phyloP scores from a whole-genome alignment of 2,888 invertebrate genomes.

The Mythimna ferrago region DNA sequence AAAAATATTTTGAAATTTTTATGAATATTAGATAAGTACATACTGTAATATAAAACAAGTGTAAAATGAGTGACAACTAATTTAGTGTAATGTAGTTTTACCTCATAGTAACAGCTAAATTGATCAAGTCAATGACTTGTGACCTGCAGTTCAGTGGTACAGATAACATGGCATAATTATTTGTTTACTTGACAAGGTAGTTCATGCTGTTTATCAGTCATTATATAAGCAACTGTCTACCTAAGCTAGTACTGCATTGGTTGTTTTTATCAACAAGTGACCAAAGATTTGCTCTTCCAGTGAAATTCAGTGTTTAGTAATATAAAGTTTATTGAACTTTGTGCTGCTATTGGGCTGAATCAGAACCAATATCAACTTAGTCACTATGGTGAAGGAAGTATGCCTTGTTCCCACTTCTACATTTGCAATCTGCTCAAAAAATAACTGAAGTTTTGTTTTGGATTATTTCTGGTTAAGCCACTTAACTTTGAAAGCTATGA shows the following conservation, averaged over 20 bases:
- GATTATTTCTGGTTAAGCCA: background rate
- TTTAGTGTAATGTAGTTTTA: background rate
- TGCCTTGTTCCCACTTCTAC: background rate
- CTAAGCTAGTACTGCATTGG: slow-evolving; percentile 1
- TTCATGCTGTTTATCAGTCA: slow-evolving; percentile 41
- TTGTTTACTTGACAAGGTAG: slow-evolving; percentile 69
- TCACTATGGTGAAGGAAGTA: background rate
- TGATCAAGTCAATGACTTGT: slow-evolving; percentile 70
- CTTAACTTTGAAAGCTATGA: background rate
- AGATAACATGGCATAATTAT: slow-evolving; percentile 74
- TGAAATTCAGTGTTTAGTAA: slow-evolving; percentile 9
- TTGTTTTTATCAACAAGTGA: slow-evolving; percentile 22
- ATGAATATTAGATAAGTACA: background rate
- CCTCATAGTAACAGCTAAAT: slow-evolving; percentile 62
- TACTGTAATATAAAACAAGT: background rate
- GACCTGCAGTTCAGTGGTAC: slow-evolving; percentile 65
- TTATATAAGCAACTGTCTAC: slow-evolving; percentile 46
- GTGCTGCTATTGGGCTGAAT: background rate
- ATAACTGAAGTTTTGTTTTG: background rate
- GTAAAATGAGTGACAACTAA: background rate
- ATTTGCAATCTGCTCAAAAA: background rate
- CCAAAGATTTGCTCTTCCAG: slow-evolving; percentile 28
- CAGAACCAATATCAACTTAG: background rate
- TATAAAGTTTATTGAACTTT: slow-evolving; percentile 18
- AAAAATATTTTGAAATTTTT: background rate